Evolutionary conservation across 23 tunicate species (phyloP), one percentile per base, ranked within the genome.

Genomic region (Trididemnum nubilum): DNA sequence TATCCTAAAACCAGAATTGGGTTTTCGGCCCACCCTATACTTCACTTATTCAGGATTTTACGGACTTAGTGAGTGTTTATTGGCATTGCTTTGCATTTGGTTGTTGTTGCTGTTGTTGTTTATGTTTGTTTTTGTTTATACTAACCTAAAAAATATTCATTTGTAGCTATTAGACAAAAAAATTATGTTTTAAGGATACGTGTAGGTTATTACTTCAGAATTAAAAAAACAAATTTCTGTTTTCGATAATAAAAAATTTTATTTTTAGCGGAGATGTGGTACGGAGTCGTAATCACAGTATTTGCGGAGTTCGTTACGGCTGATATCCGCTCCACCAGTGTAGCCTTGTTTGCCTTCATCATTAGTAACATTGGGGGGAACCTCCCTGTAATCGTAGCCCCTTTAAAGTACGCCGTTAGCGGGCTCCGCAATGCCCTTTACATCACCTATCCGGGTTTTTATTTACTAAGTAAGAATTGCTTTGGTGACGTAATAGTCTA

Each of bases 181-280:
- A n/a, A n/a, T n/a, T n/a, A n/a, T n/a, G n/a, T n/a, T n/a, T n/a
- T n/a, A n/a, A n/a, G n/a, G n/a, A n/a, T n/a, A n/a, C n/a, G n/a
- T n/a, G n/a, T n/a, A n/a, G n/a, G n/a, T n/a, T n/a, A n/a, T n/a
- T n/a, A n/a, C n/a, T n/a, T n/a, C n/a, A n/a, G n/a, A n/a, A n/a
- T n/a, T n/a, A n/a, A n/a, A n/a, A n/a, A n/a, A n/a, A n/a, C n/a
- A n/a, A n/a, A n/a, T n/a, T n/a, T n/a, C n/a, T n/a, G n/a, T n/a
- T n/a, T n/a, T n/a, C n/a, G n/a, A n/a, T n/a, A n/a, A n/a, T n/a
- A n/a, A n/a, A n/a, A n/a, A n/a, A n/a, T n/a, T n/a, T n/a, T n/a
- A n/a, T n/a, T n/a, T 24, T 61, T 61, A 85, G 96, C 96, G 51
- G 96, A 90, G 75, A 90, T 90, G 96, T 90, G 96, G 96, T 90